Evolutionary conservation across 2,888 invertebrate genomes (phyloP).

Genomic region (Pinctada fucata): DNA sequence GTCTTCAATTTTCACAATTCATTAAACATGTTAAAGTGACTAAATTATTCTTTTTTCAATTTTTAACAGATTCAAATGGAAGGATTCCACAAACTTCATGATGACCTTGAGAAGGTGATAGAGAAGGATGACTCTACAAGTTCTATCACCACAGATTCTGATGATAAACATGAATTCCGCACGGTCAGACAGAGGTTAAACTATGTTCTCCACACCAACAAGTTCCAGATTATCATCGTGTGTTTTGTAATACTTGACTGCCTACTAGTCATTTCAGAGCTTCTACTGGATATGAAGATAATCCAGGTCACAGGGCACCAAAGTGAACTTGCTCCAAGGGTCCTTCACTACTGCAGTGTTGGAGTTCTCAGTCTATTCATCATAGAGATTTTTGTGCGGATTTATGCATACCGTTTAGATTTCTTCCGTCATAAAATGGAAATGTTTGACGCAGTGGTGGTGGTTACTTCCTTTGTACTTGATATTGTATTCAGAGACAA

Average conservation of each 20-base stretch:
- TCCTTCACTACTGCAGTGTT: conserved; percentile 76
- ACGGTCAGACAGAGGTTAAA: conserved; percentile 61
- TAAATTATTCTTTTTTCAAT: background rate
- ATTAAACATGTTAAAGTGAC: background rate
- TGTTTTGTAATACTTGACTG: conserved; percentile 76
- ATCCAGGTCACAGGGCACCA: conserved; percentile 61
- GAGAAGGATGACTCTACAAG: conserved; percentile 73
- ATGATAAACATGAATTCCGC: conserved; percentile 62
- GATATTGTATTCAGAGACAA: conserved; percentile 74
- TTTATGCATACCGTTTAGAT: conserved; percentile 74
- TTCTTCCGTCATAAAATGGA: conserved; percentile 77
- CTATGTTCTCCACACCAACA: conserved; percentile 66
- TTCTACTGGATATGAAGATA: conserved; percentile 76
- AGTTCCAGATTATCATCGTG: conserved; percentile 75
- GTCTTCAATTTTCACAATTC: no score
- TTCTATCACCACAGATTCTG: conserved; percentile 72
- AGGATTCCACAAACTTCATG: conserved; percentile 72
- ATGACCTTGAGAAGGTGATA: conserved; percentile 74
- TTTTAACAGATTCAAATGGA: conserved; percentile 71
- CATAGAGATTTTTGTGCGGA: conserved; percentile 72
- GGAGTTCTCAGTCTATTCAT: conserved; percentile 74
- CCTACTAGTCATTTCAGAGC: conserved; percentile 76
- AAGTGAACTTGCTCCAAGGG: conserved; percentile 60
- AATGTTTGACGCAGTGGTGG: conserved; percentile 77
- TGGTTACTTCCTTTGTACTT: conserved; percentile 75